phyloP scores from a whole-genome alignment of 2,888 invertebrate genomes.

The Agriopis aurantiaria region DNA sequence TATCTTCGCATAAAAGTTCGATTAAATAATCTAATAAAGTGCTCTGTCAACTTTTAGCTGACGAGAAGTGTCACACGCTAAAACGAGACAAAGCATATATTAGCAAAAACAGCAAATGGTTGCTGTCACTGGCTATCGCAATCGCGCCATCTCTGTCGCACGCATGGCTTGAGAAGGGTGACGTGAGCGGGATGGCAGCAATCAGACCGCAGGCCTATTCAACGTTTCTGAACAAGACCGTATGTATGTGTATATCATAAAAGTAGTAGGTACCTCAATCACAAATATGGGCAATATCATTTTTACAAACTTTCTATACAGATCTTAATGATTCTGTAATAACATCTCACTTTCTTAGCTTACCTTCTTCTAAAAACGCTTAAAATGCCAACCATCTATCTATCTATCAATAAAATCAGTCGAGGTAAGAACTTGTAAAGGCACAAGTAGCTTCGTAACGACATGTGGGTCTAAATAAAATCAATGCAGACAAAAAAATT shows the following conservation, averaged over 20 bases:
- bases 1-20: not conserved
- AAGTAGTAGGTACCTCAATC: not conserved
- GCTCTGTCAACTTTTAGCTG: no score
- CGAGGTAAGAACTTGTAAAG: constrained; percentile 38
- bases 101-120: no score
- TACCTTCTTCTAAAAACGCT: constrained; percentile 16
- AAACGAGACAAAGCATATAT: no score
- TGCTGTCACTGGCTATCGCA: no score
- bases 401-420: constrained; percentile 32
- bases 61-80: no score
- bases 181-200: no score
- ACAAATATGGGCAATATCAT: constrained; percentile 15
- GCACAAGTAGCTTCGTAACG: constrained; percentile 12
- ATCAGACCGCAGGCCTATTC: not conserved
- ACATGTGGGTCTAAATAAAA: not conserved
- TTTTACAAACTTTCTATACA: constrained; percentile 1
- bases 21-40: not conserved
- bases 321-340: not conserved
- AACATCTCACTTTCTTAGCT: not conserved
- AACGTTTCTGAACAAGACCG: not conserved
- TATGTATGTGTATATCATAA: not conserved
- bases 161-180: no score
- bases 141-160: no score
- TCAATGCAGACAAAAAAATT: no score
- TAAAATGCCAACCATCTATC: constrained; percentile 47